Conservation (phyloP, 2,888 invertebrate genomes). For the Agrochola macilenta region DNA sequence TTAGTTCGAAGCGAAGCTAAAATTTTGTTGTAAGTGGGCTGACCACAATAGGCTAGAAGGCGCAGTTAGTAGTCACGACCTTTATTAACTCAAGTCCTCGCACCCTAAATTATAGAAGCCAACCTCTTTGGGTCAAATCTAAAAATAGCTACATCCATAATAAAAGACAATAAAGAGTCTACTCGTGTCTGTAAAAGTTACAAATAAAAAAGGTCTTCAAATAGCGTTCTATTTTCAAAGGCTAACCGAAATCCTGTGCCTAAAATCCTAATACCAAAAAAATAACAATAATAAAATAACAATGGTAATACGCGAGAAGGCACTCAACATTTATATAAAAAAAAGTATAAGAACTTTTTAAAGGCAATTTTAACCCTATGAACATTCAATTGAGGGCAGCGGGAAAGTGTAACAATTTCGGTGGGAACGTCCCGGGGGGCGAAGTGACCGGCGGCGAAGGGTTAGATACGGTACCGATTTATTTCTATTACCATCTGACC, state of each 20-base stretch:
- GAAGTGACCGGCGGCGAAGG: constrained; percentile 62
- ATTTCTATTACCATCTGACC: constrained; percentile 69
- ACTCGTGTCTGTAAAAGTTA: background rate
- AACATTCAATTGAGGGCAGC: constrained; percentile 75
- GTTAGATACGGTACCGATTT: constrained; percentile 68
- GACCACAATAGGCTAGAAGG: constrained; percentile 41
- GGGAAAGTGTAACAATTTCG: constrained; percentile 69
- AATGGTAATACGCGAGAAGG: constrained; percentile 9
- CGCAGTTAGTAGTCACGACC: constrained; percentile 45
- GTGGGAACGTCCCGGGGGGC: constrained; percentile 55
- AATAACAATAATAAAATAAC: no score
- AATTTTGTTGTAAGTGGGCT: constrained; percentile 32
- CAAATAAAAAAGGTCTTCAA: constrained; percentile 1
- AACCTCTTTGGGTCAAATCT: constrained; percentile 21
- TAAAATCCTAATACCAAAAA: background rate
- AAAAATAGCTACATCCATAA: constrained; percentile 23
- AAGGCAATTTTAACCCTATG: constrained; percentile 72
- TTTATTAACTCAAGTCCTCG: constrained; percentile 38
- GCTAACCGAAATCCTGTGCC: background rate
- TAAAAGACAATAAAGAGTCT: constrained; percentile 10
- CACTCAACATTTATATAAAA: constrained; percentile 44
- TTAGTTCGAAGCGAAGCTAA: constrained; percentile 22
- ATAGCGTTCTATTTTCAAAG: constrained; percentile 29
- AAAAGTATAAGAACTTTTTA: constrained; percentile 56
- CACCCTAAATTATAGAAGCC: constrained; percentile 27